These are phyloP conservation scores for Bombus waltoni DNA, from an alignment of 1,140 invertebrate species.

Conservation along the genomic window DNA sequence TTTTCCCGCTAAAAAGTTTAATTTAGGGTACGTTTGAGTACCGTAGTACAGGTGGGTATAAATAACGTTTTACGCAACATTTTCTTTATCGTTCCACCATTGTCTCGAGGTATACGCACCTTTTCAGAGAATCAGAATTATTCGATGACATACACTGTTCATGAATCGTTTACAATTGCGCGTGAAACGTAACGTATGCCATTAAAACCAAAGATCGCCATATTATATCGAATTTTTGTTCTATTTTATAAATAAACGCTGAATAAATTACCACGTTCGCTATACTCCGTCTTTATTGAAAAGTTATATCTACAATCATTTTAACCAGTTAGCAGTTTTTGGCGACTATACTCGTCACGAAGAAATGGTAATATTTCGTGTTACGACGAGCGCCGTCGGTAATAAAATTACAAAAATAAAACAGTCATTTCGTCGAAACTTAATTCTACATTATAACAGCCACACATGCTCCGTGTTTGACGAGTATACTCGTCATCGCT, in stretches of 20 bases:
- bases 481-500: too few relatives aligned
- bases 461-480: too few relatives aligned
- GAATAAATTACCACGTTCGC: not conserved
- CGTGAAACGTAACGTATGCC: not conserved
- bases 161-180: not conserved
- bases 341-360: too few relatives aligned
- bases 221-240: not conserved
- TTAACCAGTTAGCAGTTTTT: too few relatives aligned
- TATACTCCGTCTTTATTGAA: too few relatives aligned
- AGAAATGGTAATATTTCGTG: too few relatives aligned
- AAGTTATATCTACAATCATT: not conserved
- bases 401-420: too few relatives aligned
- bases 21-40: not conserved
- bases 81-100: conserved; percentile 44
- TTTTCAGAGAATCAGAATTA: not conserved
- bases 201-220: not conserved
- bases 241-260: not conserved
- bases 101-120: not conserved
- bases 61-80: conserved; percentile 45
- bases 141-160: too few relatives aligned
- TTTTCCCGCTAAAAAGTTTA: not conserved
- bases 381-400: too few relatives aligned
- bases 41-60: conserved; percentile 35
- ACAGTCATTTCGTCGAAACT: not conserved
- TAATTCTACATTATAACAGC: too few relatives aligned